Evolutionary conservation across 2,888 invertebrate genomes (phyloP).

Genomic region (Acrocyrtus sp.): DNA sequence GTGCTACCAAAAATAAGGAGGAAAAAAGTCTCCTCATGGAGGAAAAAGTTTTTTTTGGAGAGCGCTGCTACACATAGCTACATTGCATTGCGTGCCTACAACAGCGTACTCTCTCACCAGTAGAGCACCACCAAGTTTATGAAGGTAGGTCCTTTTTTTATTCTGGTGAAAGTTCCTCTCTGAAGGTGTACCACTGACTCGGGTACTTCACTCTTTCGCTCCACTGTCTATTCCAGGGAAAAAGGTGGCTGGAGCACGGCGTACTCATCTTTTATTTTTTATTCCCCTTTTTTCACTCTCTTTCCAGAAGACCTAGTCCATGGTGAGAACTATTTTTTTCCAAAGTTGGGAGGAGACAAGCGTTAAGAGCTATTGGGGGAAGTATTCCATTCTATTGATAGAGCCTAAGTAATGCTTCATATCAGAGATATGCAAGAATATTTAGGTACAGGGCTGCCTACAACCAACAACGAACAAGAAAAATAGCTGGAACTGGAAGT

Average conservation of each 20-base stretch:
- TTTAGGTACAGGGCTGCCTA: too few species aligned
- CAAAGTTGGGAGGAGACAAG: too few species aligned
- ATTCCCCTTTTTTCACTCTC: neutral
- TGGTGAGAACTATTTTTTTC: too few species aligned
- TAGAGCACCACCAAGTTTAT: too few species aligned
- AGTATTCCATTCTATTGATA: neutral
- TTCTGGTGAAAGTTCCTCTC: too few species aligned
- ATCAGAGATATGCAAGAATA: too few species aligned
- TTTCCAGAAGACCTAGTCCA: too few species aligned
- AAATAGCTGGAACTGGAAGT: neutral
- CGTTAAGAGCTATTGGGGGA: neutral
- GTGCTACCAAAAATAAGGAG: too few species aligned
- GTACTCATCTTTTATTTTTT: neutral
- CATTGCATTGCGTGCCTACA: too few species aligned
- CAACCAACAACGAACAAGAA: too few species aligned
- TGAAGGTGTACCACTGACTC: neutral
- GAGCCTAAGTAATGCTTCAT: neutral
- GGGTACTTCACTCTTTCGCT: conserved; percentile 13
- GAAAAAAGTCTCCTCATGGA: conserved; percentile 10
- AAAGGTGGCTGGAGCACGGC: neutral
- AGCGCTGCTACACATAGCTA: neutral
- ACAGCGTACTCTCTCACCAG: too few species aligned
- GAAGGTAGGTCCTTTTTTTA: too few species aligned
- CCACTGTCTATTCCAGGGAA: neutral
- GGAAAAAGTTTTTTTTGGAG: neutral